phyloP scores from a whole-genome alignment of 2,888 invertebrate genomes.

The Megaustenia siamemsis region DNA sequence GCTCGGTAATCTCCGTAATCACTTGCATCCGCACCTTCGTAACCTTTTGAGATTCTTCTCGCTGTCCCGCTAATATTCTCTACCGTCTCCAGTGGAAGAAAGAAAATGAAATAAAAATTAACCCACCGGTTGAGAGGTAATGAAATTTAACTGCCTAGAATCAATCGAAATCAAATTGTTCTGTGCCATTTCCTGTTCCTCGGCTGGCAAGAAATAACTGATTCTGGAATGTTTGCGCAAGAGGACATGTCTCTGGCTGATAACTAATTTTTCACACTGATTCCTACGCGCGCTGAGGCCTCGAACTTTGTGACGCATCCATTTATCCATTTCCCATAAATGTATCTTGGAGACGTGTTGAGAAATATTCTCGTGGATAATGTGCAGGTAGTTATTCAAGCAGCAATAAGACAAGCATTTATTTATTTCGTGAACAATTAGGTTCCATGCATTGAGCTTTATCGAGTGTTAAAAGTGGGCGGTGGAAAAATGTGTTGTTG shows the following conservation, averaged over 20 bases:
- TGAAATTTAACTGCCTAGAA: constrained; percentile 45
- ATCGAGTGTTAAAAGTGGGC: no score
- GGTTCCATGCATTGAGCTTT: no score
- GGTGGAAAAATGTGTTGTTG: no score
- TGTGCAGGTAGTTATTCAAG: no score
- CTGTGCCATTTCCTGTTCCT: constrained; percentile 44
- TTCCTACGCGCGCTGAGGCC: not conserved
- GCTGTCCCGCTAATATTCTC: constrained; percentile 26
- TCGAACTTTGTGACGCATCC: not conserved
- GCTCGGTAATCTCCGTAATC: constrained; percentile 46
- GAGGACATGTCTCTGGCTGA: not conserved
- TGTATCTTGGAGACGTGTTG: constrained; percentile 23
- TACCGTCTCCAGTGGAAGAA: not conserved
- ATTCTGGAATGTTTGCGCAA: constrained; percentile 15
- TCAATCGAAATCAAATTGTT: constrained; percentile 52
- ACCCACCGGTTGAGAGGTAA: constrained; percentile 21
- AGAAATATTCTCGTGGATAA: no score
- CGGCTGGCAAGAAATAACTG: constrained; percentile 20
- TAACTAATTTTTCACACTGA: not conserved
- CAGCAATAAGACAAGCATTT: no score
- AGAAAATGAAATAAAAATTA: not conserved
- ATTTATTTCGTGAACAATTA: no score
- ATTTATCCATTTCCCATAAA: constrained; percentile 3
- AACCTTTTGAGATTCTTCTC: not conserved
- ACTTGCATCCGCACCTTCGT: not conserved